Base-by-base conservation (phyloP, 2,888 invertebrate species). In the Drosophila mettleri region DNA sequence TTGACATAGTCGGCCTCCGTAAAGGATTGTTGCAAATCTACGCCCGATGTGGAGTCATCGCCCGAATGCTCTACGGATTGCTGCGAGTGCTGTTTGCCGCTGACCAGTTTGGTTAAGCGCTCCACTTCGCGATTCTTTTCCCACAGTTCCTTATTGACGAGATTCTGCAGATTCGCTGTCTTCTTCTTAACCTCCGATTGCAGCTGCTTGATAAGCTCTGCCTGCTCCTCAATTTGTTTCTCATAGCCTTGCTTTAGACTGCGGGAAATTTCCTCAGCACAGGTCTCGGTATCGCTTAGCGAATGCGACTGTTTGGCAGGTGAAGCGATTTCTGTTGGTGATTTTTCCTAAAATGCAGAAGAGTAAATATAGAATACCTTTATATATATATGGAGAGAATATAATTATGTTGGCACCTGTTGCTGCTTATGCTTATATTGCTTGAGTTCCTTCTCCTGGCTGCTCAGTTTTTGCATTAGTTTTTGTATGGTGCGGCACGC, bases 81-180 rank as follows among this genome's bases (percentile, higher is more conserved):
- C 36, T 51, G 51, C 14, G 45, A 10, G 7, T 68, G 45, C 24
- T 66, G 51, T n/a, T 63, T 74, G 36, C 33, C 49, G 49, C 80
- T 83, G 14, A 91, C 52, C 33, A 92, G 54, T 69, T 92, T 90
- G 9, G 90, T 91, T 34, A 94, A 88, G 43, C 93, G 93, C 78
- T 94, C 94, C 41, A 94, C 93, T 83, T 94, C 93, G 14, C 93
- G 92, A 86, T 94, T 94, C 82, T 94, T 94, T 64, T 93, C 93
- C 93, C 94, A 94, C 39, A 94, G 89, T 79, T 94, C 94, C 59
- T 92, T 93, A 78, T 94, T 94, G 27, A 94, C 93, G 12, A 94
- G 90, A 73, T 93, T 93, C 89, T 92, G 92, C 74, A 92, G 80
- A 71, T 91, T 90, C 12, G 91, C 89, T 4, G 91, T 92, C 77